phyloP scores from a whole-genome alignment of 1,140 invertebrate genomes.

The Tetramorium alpestre region DNA sequence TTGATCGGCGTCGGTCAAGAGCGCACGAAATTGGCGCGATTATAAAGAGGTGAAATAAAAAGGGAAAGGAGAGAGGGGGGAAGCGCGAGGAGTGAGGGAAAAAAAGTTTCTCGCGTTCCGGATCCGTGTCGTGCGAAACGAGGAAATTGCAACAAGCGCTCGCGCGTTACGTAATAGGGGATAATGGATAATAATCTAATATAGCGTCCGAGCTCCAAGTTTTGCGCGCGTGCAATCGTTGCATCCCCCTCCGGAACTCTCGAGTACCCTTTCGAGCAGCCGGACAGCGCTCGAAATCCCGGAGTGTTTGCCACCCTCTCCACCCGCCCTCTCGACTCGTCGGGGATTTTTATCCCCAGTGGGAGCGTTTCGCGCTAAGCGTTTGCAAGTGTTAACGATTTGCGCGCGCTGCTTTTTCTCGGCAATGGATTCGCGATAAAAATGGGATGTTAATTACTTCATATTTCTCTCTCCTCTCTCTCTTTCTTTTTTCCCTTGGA shows the following conservation, averaged over 20 bases:
- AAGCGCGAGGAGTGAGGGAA: neutral
- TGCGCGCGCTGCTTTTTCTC: constrained; percentile 1
- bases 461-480: neutral
- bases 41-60: neutral
- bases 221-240: constrained; percentile 25
- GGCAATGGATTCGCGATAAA: constrained; percentile 38
- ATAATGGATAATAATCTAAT: constrained; percentile 71
- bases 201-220: constrained; percentile 37
- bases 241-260: constrained; percentile 34
- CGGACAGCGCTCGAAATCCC: neutral
- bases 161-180: neutral
- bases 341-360: constrained; percentile 32
- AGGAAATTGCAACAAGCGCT: constrained; percentile 37
- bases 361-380: constrained; percentile 6
- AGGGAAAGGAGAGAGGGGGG: neutral
- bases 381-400: constrained; percentile 17
- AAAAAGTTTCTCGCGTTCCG: neutral
- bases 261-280: constrained; percentile 28
- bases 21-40: neutral
- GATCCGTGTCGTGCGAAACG: constrained; percentile 28
- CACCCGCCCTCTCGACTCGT: neutral
- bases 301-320: constrained; percentile 43
- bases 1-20: constrained; percentile 28
- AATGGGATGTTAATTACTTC: constrained; percentile 52
- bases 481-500: neutral